A percentile compares a stretch with the other conserved stretches of the same genome.
Evolutionary conservation across 1,140 invertebrate genomes (phyloP).

Genomic region (Solenopsis fugax): DNA sequence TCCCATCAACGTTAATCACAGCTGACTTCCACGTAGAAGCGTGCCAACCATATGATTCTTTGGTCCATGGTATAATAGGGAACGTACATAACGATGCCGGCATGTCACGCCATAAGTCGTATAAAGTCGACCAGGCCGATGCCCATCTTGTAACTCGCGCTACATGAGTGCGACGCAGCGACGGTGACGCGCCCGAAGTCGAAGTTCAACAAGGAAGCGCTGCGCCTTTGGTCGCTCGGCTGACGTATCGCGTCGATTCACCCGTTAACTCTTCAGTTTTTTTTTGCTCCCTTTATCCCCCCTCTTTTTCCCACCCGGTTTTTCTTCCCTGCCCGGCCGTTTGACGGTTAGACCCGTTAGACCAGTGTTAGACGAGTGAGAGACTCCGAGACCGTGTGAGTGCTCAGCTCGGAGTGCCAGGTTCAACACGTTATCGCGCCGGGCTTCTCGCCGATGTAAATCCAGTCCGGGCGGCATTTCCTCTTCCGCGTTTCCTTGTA

Average conservation of each 20-base stretch:
- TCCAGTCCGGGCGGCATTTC: neutral
- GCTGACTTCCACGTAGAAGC: neutral
- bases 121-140: neutral
- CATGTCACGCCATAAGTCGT: neutral
- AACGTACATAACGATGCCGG: neutral
- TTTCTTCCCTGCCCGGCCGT: neutral
- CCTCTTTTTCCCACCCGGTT: neutral
- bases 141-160: neutral
- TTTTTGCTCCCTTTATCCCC: too few relatives aligned
- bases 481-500: neutral
- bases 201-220: neutral
- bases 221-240: neutral
- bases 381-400: neutral
- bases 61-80: slow-evolving; percentile 25
- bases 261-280: neutral
- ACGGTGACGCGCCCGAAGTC: neutral
- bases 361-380: too few relatives aligned
- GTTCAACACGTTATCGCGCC: neutral
- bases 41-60: slow-evolving; percentile 18
- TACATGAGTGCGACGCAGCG: neutral
- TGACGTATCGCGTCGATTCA: neutral
- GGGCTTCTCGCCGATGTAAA: neutral
- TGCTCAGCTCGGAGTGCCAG: neutral
- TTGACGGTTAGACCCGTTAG: neutral
- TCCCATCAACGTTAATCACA: neutral